phyloP scores from a whole-genome alignment of 2,113 vertebrate genomes.

The Chaetodon auriga region DNA sequence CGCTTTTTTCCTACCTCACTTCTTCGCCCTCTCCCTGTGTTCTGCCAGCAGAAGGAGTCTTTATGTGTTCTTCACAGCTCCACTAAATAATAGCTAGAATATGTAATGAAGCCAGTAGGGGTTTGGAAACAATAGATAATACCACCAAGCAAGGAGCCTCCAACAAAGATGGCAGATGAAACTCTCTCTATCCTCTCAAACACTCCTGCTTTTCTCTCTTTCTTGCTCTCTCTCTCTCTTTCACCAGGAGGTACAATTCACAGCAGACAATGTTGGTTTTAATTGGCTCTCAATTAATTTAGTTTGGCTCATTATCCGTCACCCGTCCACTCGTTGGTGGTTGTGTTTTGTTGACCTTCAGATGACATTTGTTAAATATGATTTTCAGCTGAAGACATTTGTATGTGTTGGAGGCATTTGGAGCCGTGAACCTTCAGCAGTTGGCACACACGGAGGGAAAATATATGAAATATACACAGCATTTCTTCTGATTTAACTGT shows the following conservation, averaged over 20 bases:
- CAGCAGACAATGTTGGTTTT: constrained; percentile 33
- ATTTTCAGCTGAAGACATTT: constrained; percentile 12
- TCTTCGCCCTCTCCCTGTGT: constrained; percentile 3
- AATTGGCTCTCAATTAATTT: constrained; percentile 66
- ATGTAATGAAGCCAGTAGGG: constrained; percentile 74
- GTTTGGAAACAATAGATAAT: constrained; percentile 55
- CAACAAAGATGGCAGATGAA: constrained; percentile 46
- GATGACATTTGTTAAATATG: constrained; percentile 27
- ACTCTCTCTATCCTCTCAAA: constrained; percentile 28
- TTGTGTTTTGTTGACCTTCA: constrained; percentile 39
- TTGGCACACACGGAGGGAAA: not conserved
- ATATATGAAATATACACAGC: not conserved
- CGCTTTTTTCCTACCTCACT: not conserved
- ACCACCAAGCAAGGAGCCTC: constrained; percentile 38
- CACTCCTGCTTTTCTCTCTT: constrained; percentile 13
- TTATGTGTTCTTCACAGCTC: constrained; percentile 36
- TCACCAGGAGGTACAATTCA: constrained; percentile 28
- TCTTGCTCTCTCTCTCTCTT: not conserved
- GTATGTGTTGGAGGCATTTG: constrained; percentile 14
- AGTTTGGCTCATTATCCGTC: constrained; percentile 53
- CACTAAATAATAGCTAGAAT: constrained; percentile 60
- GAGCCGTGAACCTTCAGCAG: not conserved
- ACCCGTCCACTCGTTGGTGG: not conserved
- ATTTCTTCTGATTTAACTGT: constrained; percentile 18
- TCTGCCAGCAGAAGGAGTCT: constrained; percentile 41